A percentile compares a stretch with the other conserved stretches of the same genome.
These are phyloP conservation scores for Cryptoleucopteryx plumbea DNA, from an alignment of 2,113 vertebrate species.

Conservation along the genomic window DNA sequence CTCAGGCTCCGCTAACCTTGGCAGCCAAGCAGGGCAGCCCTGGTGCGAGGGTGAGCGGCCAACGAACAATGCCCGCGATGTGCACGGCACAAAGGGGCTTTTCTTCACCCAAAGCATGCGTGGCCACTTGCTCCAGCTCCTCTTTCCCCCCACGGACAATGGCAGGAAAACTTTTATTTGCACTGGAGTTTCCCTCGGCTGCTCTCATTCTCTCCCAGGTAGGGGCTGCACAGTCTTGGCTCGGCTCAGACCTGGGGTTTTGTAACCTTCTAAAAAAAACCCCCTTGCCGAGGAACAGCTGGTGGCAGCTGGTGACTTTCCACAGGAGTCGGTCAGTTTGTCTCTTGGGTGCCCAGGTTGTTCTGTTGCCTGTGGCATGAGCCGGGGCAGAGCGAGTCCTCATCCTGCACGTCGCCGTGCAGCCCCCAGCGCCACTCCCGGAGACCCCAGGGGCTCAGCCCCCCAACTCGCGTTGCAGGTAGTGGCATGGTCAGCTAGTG, in stretches of 20 bases:
- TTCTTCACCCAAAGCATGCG: not conserved
- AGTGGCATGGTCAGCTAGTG: not conserved
- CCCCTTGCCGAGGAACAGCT: not conserved
- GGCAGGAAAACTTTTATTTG: not conserved
- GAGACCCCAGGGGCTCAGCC: not conserved
- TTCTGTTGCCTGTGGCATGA: rapidly evolving
- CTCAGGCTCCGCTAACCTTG: not conserved
- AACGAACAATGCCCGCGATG: not conserved
- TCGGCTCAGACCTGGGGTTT: not conserved
- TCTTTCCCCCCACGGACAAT: not conserved
- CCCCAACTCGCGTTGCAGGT: rapidly evolving
- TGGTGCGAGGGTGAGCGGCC: not conserved
- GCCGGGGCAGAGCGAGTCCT: not conserved
- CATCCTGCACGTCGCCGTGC: rapidly evolving
- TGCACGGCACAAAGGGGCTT: not conserved
- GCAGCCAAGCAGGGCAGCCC: not conserved
- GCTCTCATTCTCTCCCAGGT: not conserved
- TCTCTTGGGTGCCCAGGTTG: not conserved
- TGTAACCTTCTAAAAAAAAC: not conserved
- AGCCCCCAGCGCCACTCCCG: not conserved
- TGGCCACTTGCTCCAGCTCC: not conserved
- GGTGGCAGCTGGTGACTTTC: not conserved
- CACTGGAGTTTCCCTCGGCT: not conserved
- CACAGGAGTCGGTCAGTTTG: not conserved
- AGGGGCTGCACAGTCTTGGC: not conserved